Conservation (phyloP, 2,888 invertebrate species). For the Drosophila meridionalis region DNA sequence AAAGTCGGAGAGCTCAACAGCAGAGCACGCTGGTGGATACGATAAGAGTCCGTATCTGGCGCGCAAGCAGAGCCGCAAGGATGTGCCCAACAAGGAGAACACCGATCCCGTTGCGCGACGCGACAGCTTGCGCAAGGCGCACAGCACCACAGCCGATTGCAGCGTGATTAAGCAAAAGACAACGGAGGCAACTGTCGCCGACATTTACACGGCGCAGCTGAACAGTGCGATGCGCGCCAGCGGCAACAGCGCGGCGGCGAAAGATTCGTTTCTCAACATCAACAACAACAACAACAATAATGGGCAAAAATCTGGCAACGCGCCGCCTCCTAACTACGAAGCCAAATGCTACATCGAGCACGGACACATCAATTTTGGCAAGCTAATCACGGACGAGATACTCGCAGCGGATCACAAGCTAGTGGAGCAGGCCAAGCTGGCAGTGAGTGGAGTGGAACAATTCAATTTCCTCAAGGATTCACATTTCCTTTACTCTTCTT, state of each 20-base stretch:
- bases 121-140: slow-evolving; percentile 83
- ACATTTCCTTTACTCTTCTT: slow-evolving; percentile 6
- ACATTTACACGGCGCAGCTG: slow-evolving; percentile 83
- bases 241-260: slow-evolving; percentile 65
- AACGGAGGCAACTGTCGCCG: slow-evolving; percentile 74
- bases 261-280: slow-evolving; percentile 80
- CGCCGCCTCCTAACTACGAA: slow-evolving; percentile 81
- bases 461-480: neutral
- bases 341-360: slow-evolving; percentile 89
- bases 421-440: slow-evolving; percentile 93
- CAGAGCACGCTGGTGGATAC: slow-evolving; percentile 65
- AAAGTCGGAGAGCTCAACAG: slow-evolving; percentile 84
- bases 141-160: slow-evolving; percentile 87
- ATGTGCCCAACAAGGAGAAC: slow-evolving; percentile 82
- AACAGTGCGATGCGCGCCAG: slow-evolving; percentile 83
- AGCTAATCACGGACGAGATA: slow-evolving; percentile 94
- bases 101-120: slow-evolving; percentile 76
- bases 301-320: slow-evolving; percentile 54
- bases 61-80: slow-evolving; percentile 79
- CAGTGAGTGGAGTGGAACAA: slow-evolving; percentile 80
- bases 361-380: slow-evolving; percentile 92
- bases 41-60: slow-evolving; percentile 82
- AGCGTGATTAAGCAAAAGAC: slow-evolving; percentile 82
- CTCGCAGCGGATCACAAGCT: slow-evolving; percentile 92
- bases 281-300: slow-evolving; percentile 79